phyloP scores from a whole-genome alignment of 1,140 invertebrate species.

The Stegodyphus dumicola region DNA sequence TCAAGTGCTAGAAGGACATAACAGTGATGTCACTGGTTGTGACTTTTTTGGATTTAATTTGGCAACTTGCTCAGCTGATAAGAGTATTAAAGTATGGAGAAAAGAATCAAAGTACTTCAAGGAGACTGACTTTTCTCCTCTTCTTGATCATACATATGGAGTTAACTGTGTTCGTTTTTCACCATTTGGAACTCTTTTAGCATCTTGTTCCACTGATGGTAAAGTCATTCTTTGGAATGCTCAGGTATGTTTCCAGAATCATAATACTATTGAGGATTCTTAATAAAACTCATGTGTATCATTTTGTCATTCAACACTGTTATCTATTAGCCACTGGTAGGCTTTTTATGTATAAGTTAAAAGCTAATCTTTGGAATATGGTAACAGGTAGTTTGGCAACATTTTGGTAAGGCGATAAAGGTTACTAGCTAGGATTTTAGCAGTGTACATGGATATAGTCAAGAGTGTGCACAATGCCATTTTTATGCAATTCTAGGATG shows the following conservation, averaged over 20 bases:
- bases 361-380: no score
- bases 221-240: conserved; percentile 79
- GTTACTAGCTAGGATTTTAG: no score
- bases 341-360: no score
- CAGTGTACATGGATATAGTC: no score
- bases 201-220: conserved; percentile 80
- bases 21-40: conserved; percentile 64
- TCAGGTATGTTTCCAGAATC: conserved; percentile 66
- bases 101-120: conserved; percentile 63
- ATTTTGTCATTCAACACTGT: no score
- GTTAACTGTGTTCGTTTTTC: conserved; percentile 74
- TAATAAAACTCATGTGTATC: no score
- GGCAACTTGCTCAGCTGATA: conserved; percentile 69
- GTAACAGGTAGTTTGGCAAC: no score
- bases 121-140: conserved; percentile 67
- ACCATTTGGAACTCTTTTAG: conserved; percentile 78
- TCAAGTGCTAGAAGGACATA: conserved; percentile 63
- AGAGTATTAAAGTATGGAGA: conserved; percentile 69
- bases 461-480: no score
- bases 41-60: conserved; percentile 66
- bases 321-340: no score
- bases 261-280: no score
- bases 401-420: no score
- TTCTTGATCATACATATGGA: conserved; percentile 69
- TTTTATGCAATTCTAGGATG: no score